These are phyloP conservation scores for Crotalus viridis DNA, from an alignment of 2,113 vertebrate genomes.

Conservation along the genomic window DNA sequence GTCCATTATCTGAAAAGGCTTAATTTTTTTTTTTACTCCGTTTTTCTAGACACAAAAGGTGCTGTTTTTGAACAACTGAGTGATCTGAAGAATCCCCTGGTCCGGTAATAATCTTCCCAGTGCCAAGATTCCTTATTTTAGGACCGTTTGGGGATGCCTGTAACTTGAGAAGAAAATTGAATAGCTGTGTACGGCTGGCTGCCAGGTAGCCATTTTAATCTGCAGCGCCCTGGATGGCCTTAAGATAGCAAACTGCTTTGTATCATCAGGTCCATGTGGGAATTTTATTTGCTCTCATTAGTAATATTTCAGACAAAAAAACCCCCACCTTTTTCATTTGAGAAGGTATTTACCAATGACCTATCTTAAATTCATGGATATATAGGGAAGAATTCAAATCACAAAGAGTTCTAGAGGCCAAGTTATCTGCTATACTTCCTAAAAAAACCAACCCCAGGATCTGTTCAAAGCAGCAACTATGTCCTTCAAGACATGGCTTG, in stretches of 20 bases:
- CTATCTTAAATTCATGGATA: not conserved
- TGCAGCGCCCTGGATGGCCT: not conserved
- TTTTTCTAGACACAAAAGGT: not conserved
- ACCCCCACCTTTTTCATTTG: not conserved
- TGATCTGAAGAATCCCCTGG: not conserved
- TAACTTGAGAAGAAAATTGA: not conserved
- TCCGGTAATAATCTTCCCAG: not conserved
- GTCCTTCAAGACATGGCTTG: conserved; percentile 9
- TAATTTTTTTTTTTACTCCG: not conserved
- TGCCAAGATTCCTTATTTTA: no score
- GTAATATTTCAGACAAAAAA: not conserved
- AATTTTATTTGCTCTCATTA: not conserved
- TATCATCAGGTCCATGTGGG: no score
- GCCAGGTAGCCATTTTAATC: not conserved
- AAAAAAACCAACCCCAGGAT: not conserved
- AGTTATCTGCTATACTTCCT: conserved; percentile 14
- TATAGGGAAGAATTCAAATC: not conserved
- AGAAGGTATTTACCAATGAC: not conserved
- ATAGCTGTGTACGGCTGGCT: not conserved
- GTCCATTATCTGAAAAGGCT: not conserved
- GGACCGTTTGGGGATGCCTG: not conserved
- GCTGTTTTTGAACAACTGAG: not conserved
- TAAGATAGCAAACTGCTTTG: not conserved
- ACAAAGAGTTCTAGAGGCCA: conserved; percentile 4
- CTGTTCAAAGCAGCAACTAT: conserved; percentile 34